Evolutionary conservation across 2,113 vertebrate genomes (phyloP), one percentile per base, ranked within the genome.

Genomic region (Embiotoca jacksoni): DNA sequence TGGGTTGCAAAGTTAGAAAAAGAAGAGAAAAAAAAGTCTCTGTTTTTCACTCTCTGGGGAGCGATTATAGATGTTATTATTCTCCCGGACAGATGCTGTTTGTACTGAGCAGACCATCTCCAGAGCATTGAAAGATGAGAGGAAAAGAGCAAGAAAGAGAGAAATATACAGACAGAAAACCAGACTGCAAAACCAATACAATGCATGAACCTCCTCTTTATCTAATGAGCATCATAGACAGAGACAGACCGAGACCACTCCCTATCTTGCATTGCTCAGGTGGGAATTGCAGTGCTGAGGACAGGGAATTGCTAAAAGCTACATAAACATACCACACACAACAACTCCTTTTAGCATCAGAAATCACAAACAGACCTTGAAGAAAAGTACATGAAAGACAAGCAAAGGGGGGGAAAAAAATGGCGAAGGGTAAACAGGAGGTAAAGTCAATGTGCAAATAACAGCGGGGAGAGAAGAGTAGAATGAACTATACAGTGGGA

Each of bases 51-150:
- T 70, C 75, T 86, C 84, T 23, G 15, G 77, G 83, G 81, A 82
- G 83, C 11, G 60, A 85, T 90, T 88, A 85, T 61, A 80, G 75
- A 89, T 75, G 72, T 81, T 78, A 80, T 85, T 79, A 67, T 81
- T 85, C 68, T 84, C 59, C 23, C 30, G 60, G 84, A 92, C 91
- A 92, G 90, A 90, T 90, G 90, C 76, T 83, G 89, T 90, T 88
- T 90, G 87, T 78, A 76, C 76, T 44, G 53, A 65, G 71, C 8
- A 61, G 50, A 65, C 37, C 57, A 54, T 92, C 91, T 91, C 88
- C 50, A 54, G 90, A 86, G 90, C 61, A 77, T 84, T 82, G 71
- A 33, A 47, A 56, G 54, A 82, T 72, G 36, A 78, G 74, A 84
- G 55, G 70, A 66, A 47, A 16, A 74, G 36, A 50, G 54, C 23